Evolutionary conservation across 2,113 vertebrate species (phyloP).

Genomic region (Alligator sinensis): DNA sequence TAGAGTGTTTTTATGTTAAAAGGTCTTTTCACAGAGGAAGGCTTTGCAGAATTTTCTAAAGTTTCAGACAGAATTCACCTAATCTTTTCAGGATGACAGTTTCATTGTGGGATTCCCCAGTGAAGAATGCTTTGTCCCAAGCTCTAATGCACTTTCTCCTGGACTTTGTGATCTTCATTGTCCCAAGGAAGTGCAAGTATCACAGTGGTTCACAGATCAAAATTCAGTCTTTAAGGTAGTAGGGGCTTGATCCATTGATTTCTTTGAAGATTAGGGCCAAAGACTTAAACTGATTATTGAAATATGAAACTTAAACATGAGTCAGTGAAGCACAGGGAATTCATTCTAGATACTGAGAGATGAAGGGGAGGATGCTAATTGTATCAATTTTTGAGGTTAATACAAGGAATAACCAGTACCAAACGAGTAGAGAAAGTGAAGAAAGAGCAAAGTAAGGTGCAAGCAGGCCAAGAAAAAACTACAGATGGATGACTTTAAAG

Average conservation of each 20-base stretch:
- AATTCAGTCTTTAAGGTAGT: slow-evolving; percentile 65
- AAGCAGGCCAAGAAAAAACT: background rate
- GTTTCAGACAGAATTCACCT: background rate
- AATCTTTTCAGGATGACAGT: background rate
- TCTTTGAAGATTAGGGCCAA: slow-evolving; percentile 70
- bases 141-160: slow-evolving; percentile 15
- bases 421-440: background rate
- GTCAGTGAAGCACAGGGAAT: slow-evolving; percentile 52
- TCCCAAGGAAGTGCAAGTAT: slow-evolving; percentile 62
- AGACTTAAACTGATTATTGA: slow-evolving; percentile 63
- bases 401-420: background rate
- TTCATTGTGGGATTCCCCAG: background rate
- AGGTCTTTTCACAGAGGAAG: background rate
- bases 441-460: background rate
- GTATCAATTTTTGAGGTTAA: fast-evolving
- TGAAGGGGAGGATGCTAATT: slow-evolving; percentile 31
- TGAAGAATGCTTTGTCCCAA: background rate
- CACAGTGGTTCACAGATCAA: slow-evolving; percentile 58
- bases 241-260: slow-evolving; percentile 59
- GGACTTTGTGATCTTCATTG: slow-evolving; percentile 23
- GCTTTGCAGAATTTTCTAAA: background rate
- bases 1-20: background rate
- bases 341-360: background rate
- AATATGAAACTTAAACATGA: slow-evolving; percentile 53
- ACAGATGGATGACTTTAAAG: background rate